Conservation (phyloP, 2,113 vertebrate genomes). For the Sigmodon hispidus region DNA sequence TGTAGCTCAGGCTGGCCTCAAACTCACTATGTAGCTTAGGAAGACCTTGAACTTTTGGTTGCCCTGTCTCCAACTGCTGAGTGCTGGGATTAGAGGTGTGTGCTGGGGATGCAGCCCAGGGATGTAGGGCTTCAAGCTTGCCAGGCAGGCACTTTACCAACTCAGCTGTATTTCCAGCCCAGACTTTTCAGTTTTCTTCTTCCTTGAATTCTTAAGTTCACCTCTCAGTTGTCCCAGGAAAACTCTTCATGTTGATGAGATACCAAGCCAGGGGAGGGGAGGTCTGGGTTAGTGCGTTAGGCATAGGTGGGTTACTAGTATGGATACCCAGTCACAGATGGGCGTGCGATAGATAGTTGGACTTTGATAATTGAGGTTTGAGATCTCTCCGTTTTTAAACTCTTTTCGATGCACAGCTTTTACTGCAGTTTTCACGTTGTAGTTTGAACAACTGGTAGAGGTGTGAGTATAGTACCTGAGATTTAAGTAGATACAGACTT, state of each 20-base stretch:
- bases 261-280: neutral
- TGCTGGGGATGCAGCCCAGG: neutral
- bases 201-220: neutral
- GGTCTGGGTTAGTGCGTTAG: neutral
- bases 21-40: neutral
- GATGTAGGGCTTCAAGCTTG: neutral
- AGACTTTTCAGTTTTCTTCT: neutral
- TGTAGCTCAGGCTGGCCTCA: neutral
- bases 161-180: neutral
- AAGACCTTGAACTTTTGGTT: neutral
- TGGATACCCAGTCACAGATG: neutral
- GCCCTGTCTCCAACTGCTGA: neutral
- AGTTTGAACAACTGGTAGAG: neutral
- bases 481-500: conserved; percentile 7
- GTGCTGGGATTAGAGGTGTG: neutral
- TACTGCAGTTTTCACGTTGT: neutral
- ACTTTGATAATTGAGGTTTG: conserved; percentile 9
- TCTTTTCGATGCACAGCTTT: neutral
- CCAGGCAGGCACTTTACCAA: neutral
- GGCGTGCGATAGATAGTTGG: no score
- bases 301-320: neutral
- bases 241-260: conserved; percentile 1
- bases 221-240: neutral
- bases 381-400: conserved; percentile 55
- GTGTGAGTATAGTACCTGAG: conserved; percentile 18